phyloP scores from a whole-genome alignment of 1,140 invertebrate species.

The Drosophila kanapiae region DNA sequence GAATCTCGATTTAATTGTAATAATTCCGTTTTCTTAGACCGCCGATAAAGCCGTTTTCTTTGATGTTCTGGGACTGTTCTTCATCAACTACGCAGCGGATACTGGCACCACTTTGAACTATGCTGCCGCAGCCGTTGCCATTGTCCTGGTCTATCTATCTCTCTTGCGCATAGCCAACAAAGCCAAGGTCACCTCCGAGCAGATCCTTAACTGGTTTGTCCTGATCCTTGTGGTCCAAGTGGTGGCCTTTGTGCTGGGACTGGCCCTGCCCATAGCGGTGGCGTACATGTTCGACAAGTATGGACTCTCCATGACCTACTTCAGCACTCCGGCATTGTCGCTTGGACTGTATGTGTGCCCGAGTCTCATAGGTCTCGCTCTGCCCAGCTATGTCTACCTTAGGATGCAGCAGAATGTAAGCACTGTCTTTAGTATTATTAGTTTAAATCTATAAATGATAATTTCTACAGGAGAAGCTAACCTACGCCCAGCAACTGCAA shows the following conservation, averaged over 20 bases:
- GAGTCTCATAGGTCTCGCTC: constrained; percentile 44
- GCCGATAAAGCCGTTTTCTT: constrained; percentile 90
- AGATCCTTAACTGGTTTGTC: constrained; percentile 48
- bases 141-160: constrained; percentile 84
- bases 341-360: constrained; percentile 86
- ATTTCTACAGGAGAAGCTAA: constrained; percentile 47
- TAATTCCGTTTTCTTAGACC: constrained; percentile 85
- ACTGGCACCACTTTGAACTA: constrained; percentile 87
- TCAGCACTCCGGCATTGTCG: constrained; percentile 87
- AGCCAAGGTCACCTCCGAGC: constrained; percentile 39
- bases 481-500: constrained; percentile 55
- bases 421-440: too few species aligned
- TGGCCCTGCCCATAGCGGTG: constrained; percentile 86
- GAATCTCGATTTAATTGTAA: constrained; percentile 19
- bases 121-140: constrained; percentile 85
- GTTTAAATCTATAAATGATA: too few species aligned
- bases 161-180: constrained; percentile 57
- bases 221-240: constrained; percentile 56
- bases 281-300: constrained; percentile 83
- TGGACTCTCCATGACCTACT: constrained; percentile 89
- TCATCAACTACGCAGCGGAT: constrained; percentile 87
- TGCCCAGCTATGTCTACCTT: constrained; percentile 80
- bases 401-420: constrained; percentile 52
- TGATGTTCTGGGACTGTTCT: constrained; percentile 91
- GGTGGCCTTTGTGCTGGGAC: constrained; percentile 79